A percentile compares a stretch with the other conserved stretches of the same genome.
Conservation (phyloP, 2,113 vertebrate genomes). For the Ceuthmochares aereus region DNA sequence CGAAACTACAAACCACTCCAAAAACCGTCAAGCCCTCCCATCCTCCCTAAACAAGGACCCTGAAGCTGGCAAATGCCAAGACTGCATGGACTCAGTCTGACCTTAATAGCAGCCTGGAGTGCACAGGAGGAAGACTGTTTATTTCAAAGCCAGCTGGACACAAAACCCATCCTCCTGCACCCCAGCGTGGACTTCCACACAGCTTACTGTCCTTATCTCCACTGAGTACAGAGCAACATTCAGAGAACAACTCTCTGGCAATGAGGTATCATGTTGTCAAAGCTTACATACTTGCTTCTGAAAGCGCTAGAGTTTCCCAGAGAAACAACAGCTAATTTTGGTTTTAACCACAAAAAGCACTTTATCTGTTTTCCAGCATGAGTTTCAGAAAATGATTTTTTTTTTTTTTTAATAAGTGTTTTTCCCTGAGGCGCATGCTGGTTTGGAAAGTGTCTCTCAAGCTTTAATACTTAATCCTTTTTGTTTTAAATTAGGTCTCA, state of each 20-base stretch:
- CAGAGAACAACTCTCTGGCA: not conserved
- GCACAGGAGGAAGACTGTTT: not conserved
- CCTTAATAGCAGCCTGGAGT: not conserved
- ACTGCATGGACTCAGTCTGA: not conserved
- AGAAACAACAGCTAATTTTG: not conserved
- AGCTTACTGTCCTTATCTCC: not conserved
- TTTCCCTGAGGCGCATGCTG: not conserved
- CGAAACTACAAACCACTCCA: not conserved
- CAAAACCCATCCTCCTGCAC: not conserved
- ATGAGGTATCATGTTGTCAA: rapidly evolving
- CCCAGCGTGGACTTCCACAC: not conserved
- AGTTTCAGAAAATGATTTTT: not conserved
- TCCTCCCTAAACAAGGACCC: not conserved
- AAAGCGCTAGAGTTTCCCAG: not conserved
- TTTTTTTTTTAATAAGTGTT: not conserved
- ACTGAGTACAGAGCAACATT: rapidly evolving
- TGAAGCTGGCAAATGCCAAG: not conserved
- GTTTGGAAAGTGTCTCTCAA: not conserved
- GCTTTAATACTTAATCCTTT: not conserved
- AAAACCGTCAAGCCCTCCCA: not conserved
- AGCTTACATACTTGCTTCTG: not conserved
- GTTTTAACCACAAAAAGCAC: not conserved
- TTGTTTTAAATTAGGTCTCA: not conserved
- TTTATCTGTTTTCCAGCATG: not conserved
- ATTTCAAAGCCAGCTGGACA: not conserved